These are phyloP conservation scores for Scaptodrosophila latifasciaeformis DNA, from an alignment of 2,888 invertebrate species.

Conservation along the genomic window DNA sequence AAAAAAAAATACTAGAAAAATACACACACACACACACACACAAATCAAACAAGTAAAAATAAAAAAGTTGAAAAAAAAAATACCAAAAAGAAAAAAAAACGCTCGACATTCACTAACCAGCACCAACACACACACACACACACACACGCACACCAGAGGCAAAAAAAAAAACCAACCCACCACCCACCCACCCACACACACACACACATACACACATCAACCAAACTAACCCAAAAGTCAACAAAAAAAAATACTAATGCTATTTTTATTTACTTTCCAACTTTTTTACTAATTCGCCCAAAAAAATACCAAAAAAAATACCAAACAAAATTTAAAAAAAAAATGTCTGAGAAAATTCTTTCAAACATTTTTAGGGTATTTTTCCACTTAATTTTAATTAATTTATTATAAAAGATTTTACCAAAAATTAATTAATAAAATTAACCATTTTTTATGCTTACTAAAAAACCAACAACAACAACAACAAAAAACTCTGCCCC, in stretches of 20 bases:
- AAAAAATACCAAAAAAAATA: not conserved
- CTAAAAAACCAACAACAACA: not conserved
- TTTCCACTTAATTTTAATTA: not conserved
- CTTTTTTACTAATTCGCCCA: slow-evolving; percentile 2
- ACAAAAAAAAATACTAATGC: slow-evolving; percentile 10
- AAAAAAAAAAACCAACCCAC: not conserved
- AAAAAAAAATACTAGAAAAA: not conserved
- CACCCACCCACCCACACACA: slow-evolving; percentile 10
- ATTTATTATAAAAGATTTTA: not conserved
- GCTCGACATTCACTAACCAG: not conserved
- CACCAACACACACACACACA: slow-evolving; percentile 16
- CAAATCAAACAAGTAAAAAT: not conserved
- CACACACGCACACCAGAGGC: not conserved
- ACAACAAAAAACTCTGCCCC: not conserved
- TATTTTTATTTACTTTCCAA: slow-evolving; percentile 6
- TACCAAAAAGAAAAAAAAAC: slow-evolving; percentile 1
- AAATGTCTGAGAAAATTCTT: too few species aligned
- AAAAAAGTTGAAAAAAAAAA: slow-evolving; percentile 5
- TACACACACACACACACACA: slow-evolving; percentile 1
- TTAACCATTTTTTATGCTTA: too few species aligned
- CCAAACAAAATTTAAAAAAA: not conserved
- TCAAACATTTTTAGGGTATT: too few species aligned
- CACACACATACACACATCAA: slow-evolving; percentile 9
- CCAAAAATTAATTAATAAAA: slow-evolving; percentile 1
- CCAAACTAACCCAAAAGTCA: slow-evolving; percentile 9